Evolutionary conservation across 2,113 vertebrate species (phyloP).

Genomic region (Physeter macrocephalus): DNA sequence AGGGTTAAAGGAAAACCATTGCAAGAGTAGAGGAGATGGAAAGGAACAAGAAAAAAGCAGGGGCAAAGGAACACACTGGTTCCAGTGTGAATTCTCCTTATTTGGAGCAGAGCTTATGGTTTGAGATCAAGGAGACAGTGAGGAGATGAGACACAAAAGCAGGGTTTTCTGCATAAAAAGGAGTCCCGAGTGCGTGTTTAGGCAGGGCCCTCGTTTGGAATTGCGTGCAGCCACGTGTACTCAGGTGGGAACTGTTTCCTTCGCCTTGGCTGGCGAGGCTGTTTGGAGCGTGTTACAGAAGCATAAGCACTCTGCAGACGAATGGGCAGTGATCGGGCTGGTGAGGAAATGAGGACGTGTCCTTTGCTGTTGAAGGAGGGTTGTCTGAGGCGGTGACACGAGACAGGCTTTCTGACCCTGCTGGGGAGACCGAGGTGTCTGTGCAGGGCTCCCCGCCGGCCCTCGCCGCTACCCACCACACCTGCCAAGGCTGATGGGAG

Average conservation of each 20-base stretch:
- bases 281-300: neutral
- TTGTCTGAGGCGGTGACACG: fast-evolving
- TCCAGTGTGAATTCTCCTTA: neutral
- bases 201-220: neutral
- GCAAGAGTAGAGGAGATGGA: too few relatives aligned
- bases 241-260: neutral
- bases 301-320: neutral
- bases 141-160: too few relatives aligned
- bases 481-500: fast-evolving
- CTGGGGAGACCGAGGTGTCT: neutral
- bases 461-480: fast-evolving
- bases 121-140: neutral
- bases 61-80: neutral
- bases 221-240: neutral
- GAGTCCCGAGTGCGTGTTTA: fast-evolving
- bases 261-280: fast-evolving
- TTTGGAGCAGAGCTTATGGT: neutral
- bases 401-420: neutral
- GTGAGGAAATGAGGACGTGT: fast-evolving
- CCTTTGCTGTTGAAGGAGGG: too few relatives aligned
- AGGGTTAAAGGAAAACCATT: neutral
- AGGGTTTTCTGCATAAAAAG: fast-evolving
- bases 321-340: neutral
- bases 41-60: neutral
- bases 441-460: too few relatives aligned